Evolutionary conservation across 2,797 vertebrate species (phyloP).

Genomic region (Lophotriccus pileatus): DNA sequence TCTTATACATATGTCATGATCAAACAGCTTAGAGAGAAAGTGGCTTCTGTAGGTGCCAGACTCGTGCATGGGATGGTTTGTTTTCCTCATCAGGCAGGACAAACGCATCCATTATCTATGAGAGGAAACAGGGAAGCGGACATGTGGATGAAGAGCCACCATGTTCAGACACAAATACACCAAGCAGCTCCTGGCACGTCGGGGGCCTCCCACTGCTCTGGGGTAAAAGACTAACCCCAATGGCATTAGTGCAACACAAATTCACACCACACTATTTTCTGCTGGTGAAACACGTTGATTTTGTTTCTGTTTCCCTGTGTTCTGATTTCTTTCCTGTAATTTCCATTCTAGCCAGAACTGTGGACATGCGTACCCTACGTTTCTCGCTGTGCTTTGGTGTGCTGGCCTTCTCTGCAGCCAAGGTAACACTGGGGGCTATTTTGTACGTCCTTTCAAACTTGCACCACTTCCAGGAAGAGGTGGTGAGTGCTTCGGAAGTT

Average conservation of each 20-base stretch:
- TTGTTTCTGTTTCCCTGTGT: neutral
- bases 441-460: neutral
- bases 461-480: neutral
- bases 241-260: neutral
- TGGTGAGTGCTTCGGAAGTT: fast-evolving
- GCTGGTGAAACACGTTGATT: neutral
- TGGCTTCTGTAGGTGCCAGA: neutral
- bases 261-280: neutral
- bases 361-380: slow-evolving; percentile 89
- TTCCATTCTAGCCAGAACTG: slow-evolving; percentile 87
- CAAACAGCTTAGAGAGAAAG: neutral
- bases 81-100: neutral
- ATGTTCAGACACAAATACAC: fast-evolving
- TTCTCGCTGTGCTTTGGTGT: slow-evolving; percentile 91
- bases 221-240: neutral
- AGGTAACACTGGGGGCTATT: slow-evolving; percentile 77
- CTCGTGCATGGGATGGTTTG: fast-evolving
- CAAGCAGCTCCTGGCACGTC: neutral
- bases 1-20: neutral
- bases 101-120: neutral
- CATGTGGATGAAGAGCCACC: fast-evolving
- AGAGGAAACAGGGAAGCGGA: neutral
- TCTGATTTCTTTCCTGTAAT: neutral
- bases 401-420: slow-evolving; percentile 92
- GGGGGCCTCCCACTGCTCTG: fast-evolving